These are phyloP conservation scores for Cyanoliseus patagonus DNA, from an alignment of 2,113 vertebrate genomes.

Conservation along the genomic window DNA sequence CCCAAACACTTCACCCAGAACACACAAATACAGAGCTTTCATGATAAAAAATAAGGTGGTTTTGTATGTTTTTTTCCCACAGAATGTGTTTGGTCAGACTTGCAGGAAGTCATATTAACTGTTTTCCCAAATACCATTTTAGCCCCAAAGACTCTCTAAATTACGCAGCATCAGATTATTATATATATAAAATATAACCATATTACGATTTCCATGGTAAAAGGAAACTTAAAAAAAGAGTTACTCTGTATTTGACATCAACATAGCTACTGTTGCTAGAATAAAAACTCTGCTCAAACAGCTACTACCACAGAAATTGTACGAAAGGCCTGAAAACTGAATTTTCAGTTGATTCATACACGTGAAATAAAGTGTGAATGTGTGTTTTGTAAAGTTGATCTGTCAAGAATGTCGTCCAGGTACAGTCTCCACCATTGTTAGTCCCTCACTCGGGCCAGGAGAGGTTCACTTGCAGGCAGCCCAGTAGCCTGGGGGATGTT, in stretches of 20 bases:
- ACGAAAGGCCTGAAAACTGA: background rate
- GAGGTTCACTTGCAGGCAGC: background rate
- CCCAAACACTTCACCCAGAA: background rate
- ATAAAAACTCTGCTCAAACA: background rate
- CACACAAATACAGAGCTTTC: background rate
- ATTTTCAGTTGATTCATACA: background rate
- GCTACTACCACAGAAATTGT: background rate
- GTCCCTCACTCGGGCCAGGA: fast-evolving
- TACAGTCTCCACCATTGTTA: background rate
- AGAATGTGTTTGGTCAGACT: background rate
- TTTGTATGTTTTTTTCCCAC: background rate
- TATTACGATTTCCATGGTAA: background rate
- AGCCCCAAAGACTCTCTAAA: background rate
- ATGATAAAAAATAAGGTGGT: background rate
- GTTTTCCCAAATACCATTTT: background rate
- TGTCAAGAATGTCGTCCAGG: background rate
- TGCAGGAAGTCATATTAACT: background rate
- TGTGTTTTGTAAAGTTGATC: background rate
- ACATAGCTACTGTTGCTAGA: background rate
- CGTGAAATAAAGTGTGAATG: fast-evolving
- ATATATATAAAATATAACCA: background rate
- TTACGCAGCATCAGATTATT: background rate
- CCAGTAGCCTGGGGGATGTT: fast-evolving
- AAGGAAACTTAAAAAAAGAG: background rate
- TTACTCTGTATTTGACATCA: background rate